Conservation (phyloP, 2,797 vertebrate species). For the Melanotaenia maccullochi region DNA sequence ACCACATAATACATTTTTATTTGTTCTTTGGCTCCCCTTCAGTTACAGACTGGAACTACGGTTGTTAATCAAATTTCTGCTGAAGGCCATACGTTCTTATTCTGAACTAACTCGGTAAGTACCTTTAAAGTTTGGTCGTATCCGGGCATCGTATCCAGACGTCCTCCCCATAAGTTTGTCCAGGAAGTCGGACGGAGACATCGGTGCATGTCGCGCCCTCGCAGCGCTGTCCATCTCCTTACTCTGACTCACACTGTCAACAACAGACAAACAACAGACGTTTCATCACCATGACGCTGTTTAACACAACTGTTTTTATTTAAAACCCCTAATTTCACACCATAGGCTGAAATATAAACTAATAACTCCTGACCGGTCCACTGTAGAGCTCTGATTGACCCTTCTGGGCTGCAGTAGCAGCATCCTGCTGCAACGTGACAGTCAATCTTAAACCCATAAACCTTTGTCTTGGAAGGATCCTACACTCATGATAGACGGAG, state of each 20-base stretch:
- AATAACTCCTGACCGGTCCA: too few relatives aligned
- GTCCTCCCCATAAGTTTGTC: slow-evolving; percentile 93
- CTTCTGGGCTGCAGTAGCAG: too few relatives aligned
- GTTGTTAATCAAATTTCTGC: too few relatives aligned
- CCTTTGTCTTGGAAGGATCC: too few relatives aligned
- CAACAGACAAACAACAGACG: slow-evolving; percentile 6
- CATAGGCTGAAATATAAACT: not conserved
- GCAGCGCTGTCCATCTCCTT: slow-evolving; percentile 83
- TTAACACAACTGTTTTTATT: not conserved
- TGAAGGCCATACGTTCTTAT: too few relatives aligned
- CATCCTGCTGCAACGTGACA: too few relatives aligned
- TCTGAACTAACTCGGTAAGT: slow-evolving; percentile 2
- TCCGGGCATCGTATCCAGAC: slow-evolving; percentile 92
- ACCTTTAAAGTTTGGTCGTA: slow-evolving; percentile 96
- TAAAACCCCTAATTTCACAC: not conserved
- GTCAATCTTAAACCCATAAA: too few relatives aligned
- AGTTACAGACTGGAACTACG: too few relatives aligned
- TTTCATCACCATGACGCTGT: not conserved
- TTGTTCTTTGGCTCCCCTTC: too few relatives aligned
- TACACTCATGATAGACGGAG: too few relatives aligned
- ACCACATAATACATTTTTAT: too few relatives aligned
- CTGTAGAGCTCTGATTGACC: too few relatives aligned
- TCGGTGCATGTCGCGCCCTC: slow-evolving; percentile 70
- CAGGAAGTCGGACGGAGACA: slow-evolving; percentile 93
- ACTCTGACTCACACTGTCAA: slow-evolving; percentile 71